Percentiles rank a stretch among this genome's conserved stretches.
These are phyloP conservation scores for Cettia cetti DNA, from an alignment of 2,113 vertebrate genomes.

Conservation along the genomic window DNA sequence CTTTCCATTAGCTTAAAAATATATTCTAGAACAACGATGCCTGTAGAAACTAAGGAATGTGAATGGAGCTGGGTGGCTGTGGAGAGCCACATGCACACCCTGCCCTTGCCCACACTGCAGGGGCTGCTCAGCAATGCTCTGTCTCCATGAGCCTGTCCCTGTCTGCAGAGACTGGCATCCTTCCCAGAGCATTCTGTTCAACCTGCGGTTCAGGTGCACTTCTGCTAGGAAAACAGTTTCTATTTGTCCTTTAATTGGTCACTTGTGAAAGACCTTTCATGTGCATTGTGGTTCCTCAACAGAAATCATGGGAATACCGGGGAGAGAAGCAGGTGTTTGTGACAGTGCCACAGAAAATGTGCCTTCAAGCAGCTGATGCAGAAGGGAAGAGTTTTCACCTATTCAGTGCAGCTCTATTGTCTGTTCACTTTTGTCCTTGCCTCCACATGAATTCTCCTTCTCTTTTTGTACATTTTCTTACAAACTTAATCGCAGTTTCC, in stretches of 20 bases:
- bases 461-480: background rate
- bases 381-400: background rate
- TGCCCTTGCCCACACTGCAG: background rate
- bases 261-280: background rate
- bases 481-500: background rate
- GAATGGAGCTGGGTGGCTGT: background rate
- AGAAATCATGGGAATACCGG: background rate
- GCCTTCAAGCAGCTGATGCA: background rate
- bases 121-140: background rate
- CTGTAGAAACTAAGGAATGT: background rate
- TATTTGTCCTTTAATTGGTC: slow-evolving; percentile 5
- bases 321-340: background rate
- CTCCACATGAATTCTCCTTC: background rate
- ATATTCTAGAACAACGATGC: background rate
- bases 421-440: background rate
- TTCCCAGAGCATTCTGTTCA: background rate
- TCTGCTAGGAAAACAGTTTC: background rate
- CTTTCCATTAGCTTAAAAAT: slow-evolving; percentile 29
- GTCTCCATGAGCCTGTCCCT: background rate
- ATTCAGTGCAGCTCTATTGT: background rate
- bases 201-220: background rate
- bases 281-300: background rate
- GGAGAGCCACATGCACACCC: background rate
- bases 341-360: background rate
- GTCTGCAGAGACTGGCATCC: background rate